These are phyloP conservation scores for Rambutsinella grinnellia DNA, from an alignment of 2,888 invertebrate species.

Conservation along the genomic window DNA sequence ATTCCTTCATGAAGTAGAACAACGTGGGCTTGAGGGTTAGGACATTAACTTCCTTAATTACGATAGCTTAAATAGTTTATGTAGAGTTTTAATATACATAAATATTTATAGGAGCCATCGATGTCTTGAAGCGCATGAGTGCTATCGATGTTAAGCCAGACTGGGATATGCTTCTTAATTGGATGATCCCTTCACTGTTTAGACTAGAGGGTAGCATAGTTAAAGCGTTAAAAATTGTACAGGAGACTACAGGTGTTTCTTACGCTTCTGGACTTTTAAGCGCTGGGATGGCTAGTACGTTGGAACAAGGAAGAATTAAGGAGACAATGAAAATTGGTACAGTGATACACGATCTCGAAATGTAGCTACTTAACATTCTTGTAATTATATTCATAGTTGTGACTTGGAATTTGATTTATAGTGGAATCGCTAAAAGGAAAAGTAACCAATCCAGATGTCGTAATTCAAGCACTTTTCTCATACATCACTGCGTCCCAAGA, in stretches of 20 bases:
- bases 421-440: slow-evolving; percentile 32
- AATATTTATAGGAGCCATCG: slow-evolving; percentile 27
- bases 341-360: background rate
- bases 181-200: slow-evolving; percentile 51
- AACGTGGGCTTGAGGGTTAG: slow-evolving; percentile 32
- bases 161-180: slow-evolving; percentile 48
- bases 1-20: slow-evolving; percentile 20
- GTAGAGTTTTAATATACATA: background rate
- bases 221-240: slow-evolving; percentile 35
- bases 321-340: slow-evolving; percentile 22
- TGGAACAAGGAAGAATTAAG: slow-evolving; percentile 30
- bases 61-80: background rate
- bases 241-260: slow-evolving; percentile 16
- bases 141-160: slow-evolving; percentile 32
- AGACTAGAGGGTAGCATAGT: slow-evolving; percentile 9
- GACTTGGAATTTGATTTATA: slow-evolving; percentile 19
- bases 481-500: slow-evolving; percentile 23
- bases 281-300: slow-evolving; percentile 38
- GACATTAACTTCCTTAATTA: background rate
- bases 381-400: too few species aligned
- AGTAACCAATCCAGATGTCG: slow-evolving; percentile 7
- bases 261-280: slow-evolving; percentile 49
- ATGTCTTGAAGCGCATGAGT: slow-evolving; percentile 39
- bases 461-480: slow-evolving; percentile 27
- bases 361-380: background rate